Percentiles rank a stretch among this genome's conserved stretches.
phyloP scores from a whole-genome alignment of 2,888 invertebrate species.

The Rotaria magnacalcarata region DNA sequence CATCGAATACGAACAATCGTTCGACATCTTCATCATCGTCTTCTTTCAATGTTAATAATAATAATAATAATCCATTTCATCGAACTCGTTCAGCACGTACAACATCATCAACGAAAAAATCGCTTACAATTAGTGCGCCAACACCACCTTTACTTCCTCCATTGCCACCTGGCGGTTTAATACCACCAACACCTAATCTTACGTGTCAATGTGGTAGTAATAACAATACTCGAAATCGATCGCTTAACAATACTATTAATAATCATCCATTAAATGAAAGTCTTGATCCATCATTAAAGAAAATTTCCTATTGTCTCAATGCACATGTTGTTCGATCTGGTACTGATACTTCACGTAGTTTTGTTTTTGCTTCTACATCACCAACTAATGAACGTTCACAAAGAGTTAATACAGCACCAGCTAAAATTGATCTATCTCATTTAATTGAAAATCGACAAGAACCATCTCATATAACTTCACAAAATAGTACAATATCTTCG shows the following conservation, averaged over 20 bases:
- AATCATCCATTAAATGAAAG: background rate
- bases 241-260: background rate
- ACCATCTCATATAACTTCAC: background rate
- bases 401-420: background rate
- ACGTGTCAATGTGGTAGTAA: background rate
- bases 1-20: background rate
- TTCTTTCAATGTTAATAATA: background rate
- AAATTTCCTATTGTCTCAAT: conserved; percentile 19
- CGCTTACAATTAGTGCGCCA: background rate
- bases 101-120: conserved; percentile 4
- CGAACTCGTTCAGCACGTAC: conserved; percentile 11
- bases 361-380: background rate
- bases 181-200: background rate
- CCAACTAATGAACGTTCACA: background rate
- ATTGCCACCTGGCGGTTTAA: background rate
- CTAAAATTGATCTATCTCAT: background rate
- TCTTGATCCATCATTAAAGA: conserved; percentile 11
- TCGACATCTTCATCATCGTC: background rate
- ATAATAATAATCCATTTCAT: background rate
- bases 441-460: background rate
- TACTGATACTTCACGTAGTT: background rate
- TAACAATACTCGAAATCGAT: background rate
- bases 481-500: background rate
- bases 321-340: background rate
- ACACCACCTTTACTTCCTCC: conserved; percentile 5